Evolutionary conservation across 2,888 invertebrate genomes (phyloP).

Genomic region (Ecliptopera silaceata): DNA sequence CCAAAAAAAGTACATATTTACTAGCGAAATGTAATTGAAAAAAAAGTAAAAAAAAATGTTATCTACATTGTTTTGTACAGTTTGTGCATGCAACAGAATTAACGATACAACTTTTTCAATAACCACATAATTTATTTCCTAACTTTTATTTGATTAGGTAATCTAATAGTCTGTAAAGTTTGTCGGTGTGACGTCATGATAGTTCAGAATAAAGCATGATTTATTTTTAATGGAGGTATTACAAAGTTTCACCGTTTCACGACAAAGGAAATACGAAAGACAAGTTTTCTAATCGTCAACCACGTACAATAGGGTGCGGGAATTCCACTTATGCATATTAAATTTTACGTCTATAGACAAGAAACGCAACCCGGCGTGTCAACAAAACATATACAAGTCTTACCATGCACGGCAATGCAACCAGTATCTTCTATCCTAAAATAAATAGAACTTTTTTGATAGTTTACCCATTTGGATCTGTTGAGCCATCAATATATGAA

Average conservation of each 20-base stretch:
- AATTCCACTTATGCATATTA: conserved; percentile 67
- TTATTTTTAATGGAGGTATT: conserved; percentile 41
- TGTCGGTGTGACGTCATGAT: conserved; percentile 19
- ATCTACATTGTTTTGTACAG: neutral
- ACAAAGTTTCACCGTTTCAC: conserved; percentile 38
- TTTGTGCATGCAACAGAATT: conserved; percentile 8
- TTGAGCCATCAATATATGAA: too few relatives aligned
- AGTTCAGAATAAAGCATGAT: conserved; percentile 35
- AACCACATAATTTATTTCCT: conserved; percentile 26
- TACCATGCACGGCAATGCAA: too few relatives aligned
- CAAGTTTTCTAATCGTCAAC: conserved; percentile 56
- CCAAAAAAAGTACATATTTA: too few relatives aligned
- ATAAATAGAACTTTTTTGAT: too few relatives aligned
- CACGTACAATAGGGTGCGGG: conserved; percentile 49
- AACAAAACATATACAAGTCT: too few relatives aligned
- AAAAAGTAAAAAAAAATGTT: neutral
- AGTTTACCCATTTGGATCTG: too few relatives aligned
- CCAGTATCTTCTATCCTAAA: too few relatives aligned
- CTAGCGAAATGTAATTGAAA: too few relatives aligned
- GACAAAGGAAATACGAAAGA: conserved; percentile 33
- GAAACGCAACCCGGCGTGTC: conserved; percentile 61
- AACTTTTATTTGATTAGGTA: conserved; percentile 30
- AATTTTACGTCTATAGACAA: conserved; percentile 59
- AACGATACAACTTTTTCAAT: conserved; percentile 27
- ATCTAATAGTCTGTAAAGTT: conserved; percentile 30